Evolutionary conservation across 2,113 vertebrate species (phyloP).

Genomic region (Brachyistius frenatus): DNA sequence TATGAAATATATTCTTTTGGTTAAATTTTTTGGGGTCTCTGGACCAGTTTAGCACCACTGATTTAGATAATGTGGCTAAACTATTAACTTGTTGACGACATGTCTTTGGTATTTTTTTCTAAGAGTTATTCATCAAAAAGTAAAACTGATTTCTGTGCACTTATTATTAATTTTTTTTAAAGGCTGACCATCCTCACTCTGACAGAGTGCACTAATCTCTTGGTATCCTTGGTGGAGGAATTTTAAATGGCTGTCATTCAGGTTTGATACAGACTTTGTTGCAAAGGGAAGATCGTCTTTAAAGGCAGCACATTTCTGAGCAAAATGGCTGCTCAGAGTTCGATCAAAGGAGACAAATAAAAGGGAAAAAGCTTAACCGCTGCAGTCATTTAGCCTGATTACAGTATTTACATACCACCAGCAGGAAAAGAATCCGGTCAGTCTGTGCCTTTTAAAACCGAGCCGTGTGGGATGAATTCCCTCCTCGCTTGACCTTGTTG

Average conservation of each 20-base stretch:
- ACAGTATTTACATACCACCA: neutral
- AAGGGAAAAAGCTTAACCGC: constrained; percentile 3
- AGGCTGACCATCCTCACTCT: neutral
- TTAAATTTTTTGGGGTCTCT: no score
- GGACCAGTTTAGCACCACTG: no score
- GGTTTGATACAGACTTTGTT: neutral
- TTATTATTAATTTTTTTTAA: no score
- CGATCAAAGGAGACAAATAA: constrained; percentile 8
- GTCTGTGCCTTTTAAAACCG: neutral
- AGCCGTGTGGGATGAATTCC: neutral
- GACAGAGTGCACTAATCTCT: neutral
- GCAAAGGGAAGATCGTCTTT: neutral
- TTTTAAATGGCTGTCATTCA: neutral
- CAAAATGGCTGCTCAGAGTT: neutral
- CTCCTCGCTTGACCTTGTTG: constrained; percentile 29
- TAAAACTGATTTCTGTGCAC: no score
- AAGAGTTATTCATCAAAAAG: no score
- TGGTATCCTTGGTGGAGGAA: neutral
- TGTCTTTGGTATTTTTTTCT: no score
- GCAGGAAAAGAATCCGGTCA: neutral
- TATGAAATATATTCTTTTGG: no score
- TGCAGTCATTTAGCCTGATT: constrained; percentile 1
- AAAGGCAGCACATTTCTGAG: neutral
- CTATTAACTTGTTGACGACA: no score
- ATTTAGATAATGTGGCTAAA: no score